Evolutionary conservation across 2,113 vertebrate genomes (phyloP).

Genomic region (Pantherophis guttatus): DNA sequence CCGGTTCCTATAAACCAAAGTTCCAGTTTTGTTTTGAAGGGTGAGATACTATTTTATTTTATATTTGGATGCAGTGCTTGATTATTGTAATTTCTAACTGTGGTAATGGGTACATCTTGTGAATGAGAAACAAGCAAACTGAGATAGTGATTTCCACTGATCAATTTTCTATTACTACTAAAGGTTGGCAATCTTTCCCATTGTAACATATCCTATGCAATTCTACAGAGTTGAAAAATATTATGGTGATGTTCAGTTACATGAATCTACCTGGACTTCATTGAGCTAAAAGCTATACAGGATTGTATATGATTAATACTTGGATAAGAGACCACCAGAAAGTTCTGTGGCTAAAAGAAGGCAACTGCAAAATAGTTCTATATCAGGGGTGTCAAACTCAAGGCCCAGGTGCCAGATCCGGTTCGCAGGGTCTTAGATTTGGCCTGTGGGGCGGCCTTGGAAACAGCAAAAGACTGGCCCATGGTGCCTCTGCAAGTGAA

Average conservation of each 20-base stretch:
- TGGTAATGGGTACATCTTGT: constrained; percentile 48
- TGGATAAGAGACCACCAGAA: not conserved
- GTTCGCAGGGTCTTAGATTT: too few species aligned
- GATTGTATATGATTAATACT: not conserved
- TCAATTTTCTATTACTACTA: not conserved
- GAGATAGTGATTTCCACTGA: not conserved
- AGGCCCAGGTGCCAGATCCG: too few species aligned
- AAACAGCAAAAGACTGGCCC: too few species aligned
- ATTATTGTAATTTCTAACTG: constrained; percentile 48
- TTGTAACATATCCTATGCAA: not conserved
- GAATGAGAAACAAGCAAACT: constrained; percentile 14
- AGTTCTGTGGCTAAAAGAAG: not conserved
- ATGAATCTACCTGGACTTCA: not conserved
- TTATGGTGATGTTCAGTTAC: not conserved
- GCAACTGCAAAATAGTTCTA: not conserved
- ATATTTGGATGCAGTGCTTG: constrained; percentile 55
- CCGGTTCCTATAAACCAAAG: constrained; percentile 87
- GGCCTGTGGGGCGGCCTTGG: too few species aligned
- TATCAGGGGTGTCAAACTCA: too few species aligned
- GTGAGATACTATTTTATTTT: constrained; percentile 83
- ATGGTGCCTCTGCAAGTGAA: too few species aligned
- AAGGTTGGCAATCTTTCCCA: not conserved
- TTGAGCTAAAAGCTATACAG: not conserved
- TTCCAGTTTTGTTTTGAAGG: constrained; percentile 91
- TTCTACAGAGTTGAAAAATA: not conserved